Evolutionary conservation across 2,888 invertebrate genomes (phyloP).

Genomic region (Aporophyla nigra): DNA sequence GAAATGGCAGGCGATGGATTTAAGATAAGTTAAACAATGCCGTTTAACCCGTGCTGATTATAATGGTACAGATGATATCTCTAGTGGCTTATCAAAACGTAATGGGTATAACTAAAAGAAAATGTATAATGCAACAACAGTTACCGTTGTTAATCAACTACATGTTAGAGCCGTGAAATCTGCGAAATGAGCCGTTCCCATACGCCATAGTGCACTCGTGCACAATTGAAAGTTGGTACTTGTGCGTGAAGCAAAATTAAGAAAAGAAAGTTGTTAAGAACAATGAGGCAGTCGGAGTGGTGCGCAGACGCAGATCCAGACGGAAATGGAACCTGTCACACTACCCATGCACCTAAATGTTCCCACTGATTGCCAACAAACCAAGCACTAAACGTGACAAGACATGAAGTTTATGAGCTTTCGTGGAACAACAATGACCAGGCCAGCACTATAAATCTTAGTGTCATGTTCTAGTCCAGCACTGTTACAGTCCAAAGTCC

Average conservation of each 20-base stretch:
- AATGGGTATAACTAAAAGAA: slow-evolving; percentile 7
- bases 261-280: slow-evolving; percentile 81
- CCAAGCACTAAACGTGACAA: slow-evolving; percentile 13
- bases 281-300: slow-evolving; percentile 72
- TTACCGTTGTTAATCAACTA: slow-evolving; percentile 35
- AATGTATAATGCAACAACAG: slow-evolving; percentile 16
- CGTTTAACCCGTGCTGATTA: slow-evolving; percentile 5
- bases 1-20: slow-evolving; percentile 7
- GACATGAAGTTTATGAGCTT: slow-evolving; percentile 40
- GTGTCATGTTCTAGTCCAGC: slow-evolving; percentile 5
- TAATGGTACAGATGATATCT: slow-evolving; percentile 12
- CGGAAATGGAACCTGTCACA: slow-evolving; percentile 67
- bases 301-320: slow-evolving; percentile 55
- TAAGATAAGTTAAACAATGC: slow-evolving; percentile 30
- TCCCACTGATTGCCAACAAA: slow-evolving; percentile 33
- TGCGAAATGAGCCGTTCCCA: slow-evolving; percentile 64
- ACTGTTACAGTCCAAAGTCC: slow-evolving; percentile 5
- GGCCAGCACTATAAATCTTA: slow-evolving; percentile 14
- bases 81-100: slow-evolving; percentile 7
- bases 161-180: slow-evolving; percentile 55
- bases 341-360: slow-evolving; percentile 35
- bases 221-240: slow-evolving; percentile 67
- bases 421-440: slow-evolving; percentile 18
- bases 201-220: slow-evolving; percentile 69
- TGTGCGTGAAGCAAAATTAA: slow-evolving; percentile 73